Percentiles rank a stretch among this genome's conserved stretches.
Conservation (phyloP, 2,113 vertebrate genomes). For the Eurystomus gularis region DNA sequence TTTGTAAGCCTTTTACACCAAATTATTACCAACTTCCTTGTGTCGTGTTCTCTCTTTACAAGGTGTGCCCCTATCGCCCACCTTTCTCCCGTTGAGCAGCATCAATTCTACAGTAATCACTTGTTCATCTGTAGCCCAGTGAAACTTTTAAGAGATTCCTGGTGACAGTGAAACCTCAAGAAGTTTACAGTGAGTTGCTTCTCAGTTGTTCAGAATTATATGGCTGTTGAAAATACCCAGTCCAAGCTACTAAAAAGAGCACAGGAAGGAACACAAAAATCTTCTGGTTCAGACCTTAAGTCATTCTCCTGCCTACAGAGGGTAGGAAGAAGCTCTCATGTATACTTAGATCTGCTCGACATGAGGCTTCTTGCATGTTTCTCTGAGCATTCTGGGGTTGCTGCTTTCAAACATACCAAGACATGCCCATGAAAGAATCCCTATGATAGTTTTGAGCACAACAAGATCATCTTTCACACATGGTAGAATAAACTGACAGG, state of each 20-base stretch:
- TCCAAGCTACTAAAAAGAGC: background rate
- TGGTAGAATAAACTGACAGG: background rate
- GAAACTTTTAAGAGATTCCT: background rate
- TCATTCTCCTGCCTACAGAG: background rate
- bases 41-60: constrained; percentile 18
- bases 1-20: constrained; percentile 16
- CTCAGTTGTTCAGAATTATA: background rate
- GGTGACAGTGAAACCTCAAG: background rate
- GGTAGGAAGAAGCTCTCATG: background rate
- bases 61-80: background rate
- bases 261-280: background rate
- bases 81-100: background rate
- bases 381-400: background rate
- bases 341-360: background rate
- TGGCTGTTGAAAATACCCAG: background rate
- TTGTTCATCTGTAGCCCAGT: background rate
- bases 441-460: background rate
- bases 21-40: constrained; percentile 20
- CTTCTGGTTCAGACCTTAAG: background rate
- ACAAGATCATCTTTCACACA: background rate
- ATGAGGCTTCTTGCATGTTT: background rate
- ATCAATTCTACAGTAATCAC: background rate
- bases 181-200: background rate
- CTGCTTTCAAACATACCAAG: background rate
- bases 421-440: background rate